Evolutionary conservation across 2,113 vertebrate species (phyloP).

Genomic region (Psilopsiagon aymara): DNA sequence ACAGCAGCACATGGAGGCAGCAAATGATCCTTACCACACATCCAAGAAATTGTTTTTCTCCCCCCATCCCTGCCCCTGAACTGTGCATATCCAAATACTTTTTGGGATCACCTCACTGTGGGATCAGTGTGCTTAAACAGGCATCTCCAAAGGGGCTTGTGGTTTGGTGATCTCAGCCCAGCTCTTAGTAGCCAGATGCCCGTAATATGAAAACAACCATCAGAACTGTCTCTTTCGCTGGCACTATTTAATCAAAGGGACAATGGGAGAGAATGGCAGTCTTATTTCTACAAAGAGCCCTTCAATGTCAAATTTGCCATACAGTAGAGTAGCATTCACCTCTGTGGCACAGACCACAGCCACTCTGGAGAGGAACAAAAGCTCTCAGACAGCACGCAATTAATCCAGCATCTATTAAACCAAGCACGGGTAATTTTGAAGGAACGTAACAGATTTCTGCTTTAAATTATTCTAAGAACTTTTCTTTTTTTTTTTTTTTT

Average conservation of each 20-base stretch:
- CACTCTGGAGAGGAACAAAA: slow-evolving; percentile 62
- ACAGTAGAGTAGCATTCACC: slow-evolving; percentile 63
- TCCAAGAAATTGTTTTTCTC: background rate
- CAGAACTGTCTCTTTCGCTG: slow-evolving; percentile 61
- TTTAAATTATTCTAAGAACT: slow-evolving; percentile 61
- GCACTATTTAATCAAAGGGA: slow-evolving; percentile 56
- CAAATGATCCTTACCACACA: background rate
- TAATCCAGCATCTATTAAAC: slow-evolving; percentile 70
- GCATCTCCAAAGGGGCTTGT: slow-evolving; percentile 15
- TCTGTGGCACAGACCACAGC: slow-evolving; percentile 64
- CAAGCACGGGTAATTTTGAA: slow-evolving; percentile 64
- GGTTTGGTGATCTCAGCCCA: slow-evolving; percentile 60
- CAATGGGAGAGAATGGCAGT: slow-evolving; percentile 59
- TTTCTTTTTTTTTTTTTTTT: slow-evolving; percentile 55
- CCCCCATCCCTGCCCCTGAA: background rate
- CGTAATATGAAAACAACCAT: slow-evolving; percentile 58
- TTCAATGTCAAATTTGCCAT: slow-evolving; percentile 70
- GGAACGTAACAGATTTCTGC: slow-evolving; percentile 60
- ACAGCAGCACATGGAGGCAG: background rate
- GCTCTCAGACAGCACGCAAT: slow-evolving; percentile 65
- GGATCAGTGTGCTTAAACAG: background rate
- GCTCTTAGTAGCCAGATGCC: slow-evolving; percentile 61
- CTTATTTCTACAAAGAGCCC: slow-evolving; percentile 60
- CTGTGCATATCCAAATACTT: slow-evolving; percentile 16
- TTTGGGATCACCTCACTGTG: slow-evolving; percentile 13